Evolutionary conservation across 2,888 invertebrate species (phyloP).

Genomic region (Conops quadrifasciatus): DNA sequence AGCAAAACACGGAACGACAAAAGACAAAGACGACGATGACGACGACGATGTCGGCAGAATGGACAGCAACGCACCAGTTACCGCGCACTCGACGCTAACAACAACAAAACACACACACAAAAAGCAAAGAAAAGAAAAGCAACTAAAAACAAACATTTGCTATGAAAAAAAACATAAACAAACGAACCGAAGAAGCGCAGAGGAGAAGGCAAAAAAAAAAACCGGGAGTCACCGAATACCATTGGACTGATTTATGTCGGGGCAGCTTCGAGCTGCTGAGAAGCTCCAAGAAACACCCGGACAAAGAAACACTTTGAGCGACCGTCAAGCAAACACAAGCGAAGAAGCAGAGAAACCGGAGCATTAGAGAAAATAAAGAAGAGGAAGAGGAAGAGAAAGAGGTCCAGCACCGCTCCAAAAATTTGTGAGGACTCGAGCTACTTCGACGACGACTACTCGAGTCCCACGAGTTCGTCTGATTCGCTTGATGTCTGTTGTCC

Average conservation of each 20-base stretch:
- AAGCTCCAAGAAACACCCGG: background rate
- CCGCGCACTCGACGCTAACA: no score
- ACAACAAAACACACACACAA: background rate
- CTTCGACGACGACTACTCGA: background rate
- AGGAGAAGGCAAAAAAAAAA: constrained; percentile 33
- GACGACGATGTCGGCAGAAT: constrained; percentile 39
- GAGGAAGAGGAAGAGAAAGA: background rate
- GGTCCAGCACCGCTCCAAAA: constrained; percentile 37
- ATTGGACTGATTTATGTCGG: constrained; percentile 34
- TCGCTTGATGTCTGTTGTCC: background rate
- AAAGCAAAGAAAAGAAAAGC: constrained; percentile 37
- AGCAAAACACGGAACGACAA: background rate
- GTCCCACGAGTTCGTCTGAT: constrained; percentile 6
- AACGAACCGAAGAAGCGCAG: constrained; percentile 23
- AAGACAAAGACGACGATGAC: constrained; percentile 44
- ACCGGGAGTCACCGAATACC: constrained; percentile 47
- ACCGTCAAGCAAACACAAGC: background rate
- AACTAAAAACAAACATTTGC: constrained; percentile 44
- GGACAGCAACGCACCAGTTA: constrained; percentile 34
- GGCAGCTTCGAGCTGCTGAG: constrained; percentile 1
- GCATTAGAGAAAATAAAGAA: no score
- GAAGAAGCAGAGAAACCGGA: no score
- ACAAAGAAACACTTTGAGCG: background rate
- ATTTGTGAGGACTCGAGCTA: constrained; percentile 29
- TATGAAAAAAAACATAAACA: constrained; percentile 30